A percentile compares a stretch with the other conserved stretches of the same genome.
Evolutionary conservation across 1,140 invertebrate species (phyloP).

Genomic region (Acromyrmex heyeri): DNA sequence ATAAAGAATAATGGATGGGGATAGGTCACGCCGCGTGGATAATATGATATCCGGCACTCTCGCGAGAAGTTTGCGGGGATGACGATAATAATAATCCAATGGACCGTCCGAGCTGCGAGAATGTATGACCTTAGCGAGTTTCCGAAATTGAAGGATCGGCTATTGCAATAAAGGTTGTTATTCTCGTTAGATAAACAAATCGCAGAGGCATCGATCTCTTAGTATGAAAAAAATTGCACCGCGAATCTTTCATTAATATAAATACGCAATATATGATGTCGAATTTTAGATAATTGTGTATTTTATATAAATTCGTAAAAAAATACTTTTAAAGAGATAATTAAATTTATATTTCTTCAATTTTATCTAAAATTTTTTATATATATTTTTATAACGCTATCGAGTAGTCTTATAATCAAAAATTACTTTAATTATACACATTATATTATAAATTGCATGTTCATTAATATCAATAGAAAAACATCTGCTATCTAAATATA

Average conservation of each 20-base stretch:
- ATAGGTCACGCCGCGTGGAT: conserved; percentile 76
- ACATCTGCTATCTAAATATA: conserved; percentile 20
- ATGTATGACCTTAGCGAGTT: conserved; percentile 39
- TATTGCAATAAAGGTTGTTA: conserved; percentile 26
- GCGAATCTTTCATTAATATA: background rate
- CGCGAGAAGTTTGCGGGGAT: conserved; percentile 55
- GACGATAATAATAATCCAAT: conserved; percentile 72
- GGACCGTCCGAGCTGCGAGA: conserved; percentile 53
- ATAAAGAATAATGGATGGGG: conserved; percentile 85
- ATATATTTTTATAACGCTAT: background rate
- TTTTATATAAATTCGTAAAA: background rate
- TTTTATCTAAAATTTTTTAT: background rate
- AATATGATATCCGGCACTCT: conserved; percentile 81
- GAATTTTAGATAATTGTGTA: background rate
- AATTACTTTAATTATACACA: conserved; percentile 34
- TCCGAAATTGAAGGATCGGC: conserved; percentile 58
- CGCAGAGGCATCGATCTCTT: background rate
- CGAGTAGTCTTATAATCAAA: background rate
- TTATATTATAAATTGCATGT: background rate
- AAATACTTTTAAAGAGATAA: background rate
- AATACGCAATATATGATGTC: background rate
- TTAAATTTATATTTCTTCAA: conserved; percentile 21
- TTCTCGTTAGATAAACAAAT: conserved; percentile 5
- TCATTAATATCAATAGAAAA: background rate
- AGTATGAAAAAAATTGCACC: background rate